Evolutionary conservation across 2,113 vertebrate species (phyloP), one percentile per base, ranked within the genome.

Genomic region (Myodes glareolus): DNA sequence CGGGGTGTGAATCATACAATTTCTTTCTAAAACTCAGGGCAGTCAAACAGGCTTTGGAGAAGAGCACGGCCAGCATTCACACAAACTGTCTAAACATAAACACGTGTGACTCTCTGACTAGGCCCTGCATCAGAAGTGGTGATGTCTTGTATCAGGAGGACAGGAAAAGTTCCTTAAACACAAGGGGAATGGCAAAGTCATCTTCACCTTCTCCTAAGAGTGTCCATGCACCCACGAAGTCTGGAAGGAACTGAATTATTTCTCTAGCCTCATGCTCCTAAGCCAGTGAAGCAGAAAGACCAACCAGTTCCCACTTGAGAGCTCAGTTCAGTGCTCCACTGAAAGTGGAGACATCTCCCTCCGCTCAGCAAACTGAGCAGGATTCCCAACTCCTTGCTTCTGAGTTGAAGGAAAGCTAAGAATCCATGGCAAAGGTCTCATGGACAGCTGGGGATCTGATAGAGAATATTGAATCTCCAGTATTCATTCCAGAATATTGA

Each of bases 11-110:
- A 92, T 90, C 23, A n/a, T 58, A 89, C 21, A 76, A n/a, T 81
- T 97, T 39, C 55, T 80, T 95, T 82, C 65, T n/a, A 63, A 86
- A 95, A 77, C 67, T 86, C 77, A 86, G 29, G 39, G 9, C 12
- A 80, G 23, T 65, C 85, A 29, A 16, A 89, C 2, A 39, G 29
- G 31, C 45, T 55, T 76, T n/a, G 65, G 50, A 95, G 75, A 63
- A 67, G 63, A 88, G 16, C 2, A 0, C 13, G 47, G 19, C 27
- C 50, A 67, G 11, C 10, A 50, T 65, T 80, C 75, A 81, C 47
- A 55, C 73, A 91, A 86, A 12, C 16, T 67, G 27, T 47, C 50
- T 50, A 82, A 89, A 90, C 25, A 50, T 5, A 70, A 92, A 13
- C 42, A 11, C 9, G 1, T 3, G 11, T 9, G 4, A 3, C 17